Evolutionary conservation across 2,113 vertebrate genomes (phyloP).

Genomic region (Actenoides lindsayi): DNA sequence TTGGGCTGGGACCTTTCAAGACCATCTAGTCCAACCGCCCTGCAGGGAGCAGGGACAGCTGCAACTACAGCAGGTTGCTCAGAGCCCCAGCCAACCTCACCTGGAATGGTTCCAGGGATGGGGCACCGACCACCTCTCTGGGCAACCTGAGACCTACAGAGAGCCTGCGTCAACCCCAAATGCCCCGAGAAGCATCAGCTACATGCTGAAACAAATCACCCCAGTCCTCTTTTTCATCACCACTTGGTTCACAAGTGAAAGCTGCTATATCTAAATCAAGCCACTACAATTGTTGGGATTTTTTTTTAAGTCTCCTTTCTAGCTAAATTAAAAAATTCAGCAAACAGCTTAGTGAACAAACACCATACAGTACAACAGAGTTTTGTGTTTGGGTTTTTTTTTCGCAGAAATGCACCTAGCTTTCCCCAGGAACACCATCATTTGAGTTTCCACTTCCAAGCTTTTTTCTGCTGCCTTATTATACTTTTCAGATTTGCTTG

Average conservation of each 20-base stretch:
- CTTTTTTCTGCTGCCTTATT: not conserved
- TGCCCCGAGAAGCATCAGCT: accelerated
- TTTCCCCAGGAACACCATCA: not conserved
- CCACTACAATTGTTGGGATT: not conserved
- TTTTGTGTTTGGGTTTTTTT: too few species aligned
- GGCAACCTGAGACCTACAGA: not conserved
- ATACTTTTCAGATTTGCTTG: not conserved
- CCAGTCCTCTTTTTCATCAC: not conserved
- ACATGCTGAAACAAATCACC: not conserved
- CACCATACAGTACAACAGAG: not conserved
- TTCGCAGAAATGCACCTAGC: not conserved
- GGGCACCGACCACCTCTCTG: not conserved
- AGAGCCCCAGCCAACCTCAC: not conserved
- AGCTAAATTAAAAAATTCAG: not conserved
- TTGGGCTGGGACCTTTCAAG: not conserved
- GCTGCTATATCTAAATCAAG: not conserved
- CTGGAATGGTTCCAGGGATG: not conserved
- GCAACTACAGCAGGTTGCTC: not conserved
- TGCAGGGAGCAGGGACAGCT: not conserved
- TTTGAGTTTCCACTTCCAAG: not conserved
- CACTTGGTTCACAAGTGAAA: not conserved
- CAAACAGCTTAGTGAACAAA: not conserved
- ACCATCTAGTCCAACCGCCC: not conserved
- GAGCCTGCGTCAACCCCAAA: not conserved
- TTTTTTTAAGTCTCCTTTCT: not conserved